These are phyloP conservation scores for Drosophila paracracens DNA, from an alignment of 2,888 invertebrate genomes.

Conservation along the genomic window DNA sequence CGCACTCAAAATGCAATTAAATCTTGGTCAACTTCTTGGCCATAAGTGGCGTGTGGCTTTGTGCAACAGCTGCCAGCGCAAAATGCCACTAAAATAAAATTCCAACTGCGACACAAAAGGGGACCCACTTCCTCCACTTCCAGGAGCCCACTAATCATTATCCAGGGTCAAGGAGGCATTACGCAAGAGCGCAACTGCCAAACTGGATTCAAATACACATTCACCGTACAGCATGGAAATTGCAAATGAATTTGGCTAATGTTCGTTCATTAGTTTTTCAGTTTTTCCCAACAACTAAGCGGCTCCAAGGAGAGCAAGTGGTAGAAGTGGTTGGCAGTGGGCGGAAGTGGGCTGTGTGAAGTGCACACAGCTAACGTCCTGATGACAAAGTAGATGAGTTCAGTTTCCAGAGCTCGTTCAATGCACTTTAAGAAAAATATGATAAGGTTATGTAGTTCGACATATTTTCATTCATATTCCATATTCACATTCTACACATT, in stretches of 20 bases:
- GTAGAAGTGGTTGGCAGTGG: neutral
- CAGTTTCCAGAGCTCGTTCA: constrained; percentile 51
- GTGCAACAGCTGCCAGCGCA: constrained; percentile 64
- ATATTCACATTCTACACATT: neutral
- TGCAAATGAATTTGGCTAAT: constrained; percentile 62
- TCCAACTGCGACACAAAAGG: constrained; percentile 55
- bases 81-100: constrained; percentile 77
- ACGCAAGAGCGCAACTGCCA: constrained; percentile 26
- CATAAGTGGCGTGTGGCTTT: constrained; percentile 27
- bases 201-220: constrained; percentile 41
- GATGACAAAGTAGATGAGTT: constrained; percentile 61
- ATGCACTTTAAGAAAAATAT: constrained; percentile 45
- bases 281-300: constrained; percentile 46
- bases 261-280: constrained; percentile 68
- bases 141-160: neutral
- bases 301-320: neutral
- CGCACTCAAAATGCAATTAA: constrained; percentile 81
- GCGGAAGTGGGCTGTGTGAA: neutral
- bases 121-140: neutral
- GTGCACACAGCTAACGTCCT: constrained; percentile 47
- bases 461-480: neutral
- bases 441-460: neutral
- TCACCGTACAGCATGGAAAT: constrained; percentile 29
- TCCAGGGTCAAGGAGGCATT: constrained; percentile 34
- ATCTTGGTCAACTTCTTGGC: constrained; percentile 78